Percentiles rank a stretch among this genome's conserved stretches.
phyloP scores from a whole-genome alignment of 1,140 invertebrate genomes.

The Formica exsecta region DNA sequence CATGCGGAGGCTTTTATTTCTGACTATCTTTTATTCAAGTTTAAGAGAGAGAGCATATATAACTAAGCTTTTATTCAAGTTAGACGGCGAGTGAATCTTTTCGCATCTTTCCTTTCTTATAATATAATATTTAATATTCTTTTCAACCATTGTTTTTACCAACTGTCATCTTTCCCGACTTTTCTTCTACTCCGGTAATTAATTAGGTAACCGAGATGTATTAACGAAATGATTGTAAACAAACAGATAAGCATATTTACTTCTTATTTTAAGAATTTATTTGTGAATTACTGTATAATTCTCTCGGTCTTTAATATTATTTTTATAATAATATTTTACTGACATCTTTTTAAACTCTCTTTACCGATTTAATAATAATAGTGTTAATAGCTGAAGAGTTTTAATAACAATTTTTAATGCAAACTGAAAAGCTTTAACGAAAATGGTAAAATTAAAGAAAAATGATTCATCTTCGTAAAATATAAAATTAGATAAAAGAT shows the following conservation, averaged over 20 bases:
- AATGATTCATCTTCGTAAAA: background rate
- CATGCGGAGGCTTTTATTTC: background rate
- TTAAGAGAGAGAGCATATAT: too few relatives aligned
- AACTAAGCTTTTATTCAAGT: background rate
- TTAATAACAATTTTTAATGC: background rate
- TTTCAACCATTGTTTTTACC: background rate
- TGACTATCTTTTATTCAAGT: background rate
- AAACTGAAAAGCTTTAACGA: background rate
- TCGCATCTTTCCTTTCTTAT: background rate
- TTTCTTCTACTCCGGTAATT: slow-evolving; percentile 1
- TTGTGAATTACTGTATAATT: background rate
- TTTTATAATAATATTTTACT: background rate
- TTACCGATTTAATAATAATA: background rate
- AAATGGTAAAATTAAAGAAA: background rate
- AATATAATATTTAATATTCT: background rate
- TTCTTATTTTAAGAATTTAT: background rate
- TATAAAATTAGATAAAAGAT: background rate
- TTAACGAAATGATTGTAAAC: background rate
- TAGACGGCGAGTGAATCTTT: background rate
- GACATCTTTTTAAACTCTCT: background rate
- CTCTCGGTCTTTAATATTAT: background rate
- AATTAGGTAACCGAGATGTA: background rate
- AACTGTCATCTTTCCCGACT: background rate
- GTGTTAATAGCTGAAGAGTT: background rate
- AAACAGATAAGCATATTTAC: background rate